Conservation (phyloP, 2,797 vertebrate genomes). For the Brachymystax lenok region DNA sequence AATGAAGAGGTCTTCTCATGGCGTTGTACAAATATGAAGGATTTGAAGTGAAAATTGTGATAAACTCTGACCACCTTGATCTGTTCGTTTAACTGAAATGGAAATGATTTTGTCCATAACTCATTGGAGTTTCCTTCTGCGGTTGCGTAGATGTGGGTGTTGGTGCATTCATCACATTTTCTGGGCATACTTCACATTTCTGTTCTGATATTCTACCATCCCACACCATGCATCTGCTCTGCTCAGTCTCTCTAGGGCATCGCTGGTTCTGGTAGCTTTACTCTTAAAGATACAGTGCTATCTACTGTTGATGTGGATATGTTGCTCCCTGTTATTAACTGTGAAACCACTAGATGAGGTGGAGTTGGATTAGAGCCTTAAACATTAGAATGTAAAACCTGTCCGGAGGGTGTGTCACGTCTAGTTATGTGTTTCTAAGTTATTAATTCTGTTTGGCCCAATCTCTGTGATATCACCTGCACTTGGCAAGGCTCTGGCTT, state of each 20-base stretch:
- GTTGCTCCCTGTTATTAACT: not conserved
- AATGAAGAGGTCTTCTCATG: not conserved
- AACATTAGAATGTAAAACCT: not conserved
- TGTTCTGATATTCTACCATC: slow-evolving; percentile 11
- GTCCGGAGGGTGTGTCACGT: not conserved
- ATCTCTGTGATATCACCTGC: slow-evolving; percentile 13
- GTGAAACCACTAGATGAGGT: not conserved
- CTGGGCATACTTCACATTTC: slow-evolving; percentile 20
- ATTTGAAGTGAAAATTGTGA: not conserved
- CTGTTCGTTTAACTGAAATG: not conserved
- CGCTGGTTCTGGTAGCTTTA: not conserved
- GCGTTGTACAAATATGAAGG: not conserved
- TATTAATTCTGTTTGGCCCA: slow-evolving; percentile 19
- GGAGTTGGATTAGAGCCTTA: not conserved
- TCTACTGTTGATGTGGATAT: not conserved
- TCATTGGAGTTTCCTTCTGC: not conserved
- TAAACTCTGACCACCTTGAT: not conserved
- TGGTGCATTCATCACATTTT: slow-evolving; percentile 15
- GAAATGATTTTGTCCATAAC: not conserved
- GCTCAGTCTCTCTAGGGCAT: not conserved
- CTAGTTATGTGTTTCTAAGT: slow-evolving; percentile 2
- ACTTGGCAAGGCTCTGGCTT: slow-evolving; percentile 5
- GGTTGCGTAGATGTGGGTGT: slow-evolving; percentile 13
- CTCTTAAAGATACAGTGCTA: slow-evolving; percentile 7
- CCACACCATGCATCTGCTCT: slow-evolving; percentile 16